Evolutionary conservation across 1,140 invertebrate species (phyloP).

Genomic region (Drosophila ananassae): DNA sequence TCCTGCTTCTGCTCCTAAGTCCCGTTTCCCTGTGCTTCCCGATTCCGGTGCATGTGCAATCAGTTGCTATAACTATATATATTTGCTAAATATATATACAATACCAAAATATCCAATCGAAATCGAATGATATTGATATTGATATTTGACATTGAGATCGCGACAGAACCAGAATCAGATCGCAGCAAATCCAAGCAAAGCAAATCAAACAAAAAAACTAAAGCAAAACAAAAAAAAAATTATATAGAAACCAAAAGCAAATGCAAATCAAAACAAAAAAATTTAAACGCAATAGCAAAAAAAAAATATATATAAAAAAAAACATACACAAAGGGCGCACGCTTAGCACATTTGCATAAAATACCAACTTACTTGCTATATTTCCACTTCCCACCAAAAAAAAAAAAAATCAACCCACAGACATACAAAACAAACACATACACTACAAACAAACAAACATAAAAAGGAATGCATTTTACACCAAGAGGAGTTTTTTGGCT

Average conservation of each 20-base stretch:
- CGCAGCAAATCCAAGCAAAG: slow-evolving; percentile 62
- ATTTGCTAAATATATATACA: background rate
- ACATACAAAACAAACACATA: slow-evolving; percentile 12
- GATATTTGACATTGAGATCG: slow-evolving; percentile 40
- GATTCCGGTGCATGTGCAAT: slow-evolving; percentile 81
- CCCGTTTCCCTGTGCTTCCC: slow-evolving; percentile 81
- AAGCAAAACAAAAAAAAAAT: slow-evolving; percentile 47
- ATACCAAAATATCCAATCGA: slow-evolving; percentile 30
- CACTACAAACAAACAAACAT: slow-evolving; percentile 9
- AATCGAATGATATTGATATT: slow-evolving; percentile 33
- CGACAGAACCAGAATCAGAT: slow-evolving; percentile 58
- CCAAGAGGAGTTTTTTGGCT: slow-evolving; percentile 49
- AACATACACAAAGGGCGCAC: slow-evolving; percentile 53
- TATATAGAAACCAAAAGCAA: slow-evolving; percentile 30
- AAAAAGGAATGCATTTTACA: slow-evolving; percentile 35
- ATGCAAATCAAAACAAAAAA: slow-evolving; percentile 48
- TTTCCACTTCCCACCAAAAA: slow-evolving; percentile 3
- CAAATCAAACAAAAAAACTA: slow-evolving; percentile 65
- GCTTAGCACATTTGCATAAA: slow-evolving; percentile 77
- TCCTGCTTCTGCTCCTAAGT: slow-evolving; percentile 81
- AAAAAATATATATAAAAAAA: slow-evolving; percentile 25
- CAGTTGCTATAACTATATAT: slow-evolving; percentile 58
- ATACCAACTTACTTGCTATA: slow-evolving; percentile 42
- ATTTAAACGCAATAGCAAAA: slow-evolving; percentile 54
- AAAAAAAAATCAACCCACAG: slow-evolving; percentile 6